Evolutionary conservation across 2,113 vertebrate genomes (phyloP), one percentile per base, ranked within the genome.

Genomic region (Oncorhynchus mykiss): DNA sequence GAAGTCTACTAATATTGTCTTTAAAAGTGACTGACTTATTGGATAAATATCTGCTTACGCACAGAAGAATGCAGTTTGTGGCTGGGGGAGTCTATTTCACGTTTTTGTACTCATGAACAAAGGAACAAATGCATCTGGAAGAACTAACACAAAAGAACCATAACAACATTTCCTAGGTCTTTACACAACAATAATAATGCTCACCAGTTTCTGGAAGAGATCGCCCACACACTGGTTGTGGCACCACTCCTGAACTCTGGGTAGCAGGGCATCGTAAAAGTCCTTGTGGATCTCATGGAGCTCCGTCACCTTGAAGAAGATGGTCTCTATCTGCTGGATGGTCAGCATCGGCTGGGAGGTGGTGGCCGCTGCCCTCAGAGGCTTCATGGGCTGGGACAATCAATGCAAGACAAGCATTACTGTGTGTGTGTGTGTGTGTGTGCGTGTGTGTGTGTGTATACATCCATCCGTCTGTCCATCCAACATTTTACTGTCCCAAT

Each of bases 281-380:
- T 99, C 97, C 78, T 95, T 98, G 93, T 99, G 98, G 91, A 99
- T 97, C 92, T 98, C 97, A 0, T 97, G 96, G 73, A 99, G 96
- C 91, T 99, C 98, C 51, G 97, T 96, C 84, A 99, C 97, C 91
- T 98, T 99, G 89, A 98, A 99, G 93, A 99, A 99, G 92, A 99
- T 99, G 83, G 96, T 99, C 89, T 99, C 97, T 4, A 99, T 97
- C 93, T 99, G 96, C 85, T 96, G 97, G 67, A 93, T 89, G 12
- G 93, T 96, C 85, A 99, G 93, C 87, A 98, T 96, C 0, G 98
- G 98, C 87, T 99, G 97, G 1, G 98, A 99, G 4, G 98, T 99
- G 73, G 97, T 99, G 87, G 98, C 97, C 0, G 97, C 97, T 0
- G 98, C 97, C 87, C 96, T 96, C 86, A 99, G 84, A 71, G 98